Evolutionary conservation across 2,888 invertebrate species (phyloP), one percentile per base, ranked within the genome.

Genomic region (Melolontha melolontha): DNA sequence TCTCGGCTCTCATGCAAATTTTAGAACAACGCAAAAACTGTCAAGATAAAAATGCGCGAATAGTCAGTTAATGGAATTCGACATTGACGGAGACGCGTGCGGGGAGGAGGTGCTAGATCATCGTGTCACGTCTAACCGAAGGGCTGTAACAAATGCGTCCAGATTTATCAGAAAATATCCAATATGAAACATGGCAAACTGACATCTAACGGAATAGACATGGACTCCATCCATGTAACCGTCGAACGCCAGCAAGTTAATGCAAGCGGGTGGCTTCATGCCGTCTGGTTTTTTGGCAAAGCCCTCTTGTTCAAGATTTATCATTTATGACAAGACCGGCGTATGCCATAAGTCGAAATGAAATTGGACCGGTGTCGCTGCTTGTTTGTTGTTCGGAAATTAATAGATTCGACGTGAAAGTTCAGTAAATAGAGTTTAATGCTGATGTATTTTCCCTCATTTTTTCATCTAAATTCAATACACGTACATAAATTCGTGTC

Each of bases 81-180:
- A 62, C 42, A 34, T 47, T 62, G 27, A n/a, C 51, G 22, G 29
- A 6, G 34, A 6, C 6, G 34, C 6, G 34, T 34, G 34, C 34
- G 34, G 10, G 34, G 34, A n/a, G 34, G 34, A 5, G 34, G 34
- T 10, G 34, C 10, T 34, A 34, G 34, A 34, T 34, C 34, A 2
- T 34, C 34, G 22, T 49, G 59, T 62, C 59, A 62, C 44, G 59
- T 62, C 59, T 62, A 34, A 49, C 59, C 47, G 59, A 42, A 47
- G 44, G 59, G 47, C 59, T 62, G 47, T 16, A 17, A 34, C 34
- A 47, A 62, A 62, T 34, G 59, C 34, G 59, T 49, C 59, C 59
- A 49, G 59, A 62, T 62, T 62, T 62, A 62, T 62, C 59, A 62
- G 34, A 47, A 47, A 62, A 47, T 47, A 47, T 62, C 59, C 59